Evolutionary conservation across 1,140 invertebrate genomes (phyloP).

Genomic region (Ceratosolen fusciceps): DNA sequence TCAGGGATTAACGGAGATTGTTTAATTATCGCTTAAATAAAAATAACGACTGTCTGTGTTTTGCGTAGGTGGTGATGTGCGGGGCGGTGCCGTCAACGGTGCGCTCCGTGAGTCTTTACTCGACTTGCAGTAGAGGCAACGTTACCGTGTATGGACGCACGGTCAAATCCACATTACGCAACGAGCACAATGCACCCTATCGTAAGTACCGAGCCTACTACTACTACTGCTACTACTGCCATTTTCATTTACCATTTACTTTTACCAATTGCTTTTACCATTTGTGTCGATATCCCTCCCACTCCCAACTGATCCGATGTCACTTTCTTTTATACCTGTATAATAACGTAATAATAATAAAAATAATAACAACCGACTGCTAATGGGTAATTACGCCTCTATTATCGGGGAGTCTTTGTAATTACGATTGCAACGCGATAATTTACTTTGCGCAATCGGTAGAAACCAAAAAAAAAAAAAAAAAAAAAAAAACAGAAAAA

Average conservation of each 20-base stretch:
- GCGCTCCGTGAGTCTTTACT: conserved; percentile 78
- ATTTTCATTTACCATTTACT: no score
- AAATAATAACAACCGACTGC: neutral
- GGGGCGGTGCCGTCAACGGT: conserved; percentile 80
- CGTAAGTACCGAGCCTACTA: conserved; percentile 61
- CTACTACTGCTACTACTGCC: no score
- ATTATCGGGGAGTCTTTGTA: neutral
- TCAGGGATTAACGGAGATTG: neutral
- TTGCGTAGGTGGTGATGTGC: conserved; percentile 78
- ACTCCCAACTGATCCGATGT: no score
- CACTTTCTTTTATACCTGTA: no score
- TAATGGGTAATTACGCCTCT: neutral
- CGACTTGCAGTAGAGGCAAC: conserved; percentile 73
- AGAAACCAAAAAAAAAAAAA: no score
- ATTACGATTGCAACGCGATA: neutral
- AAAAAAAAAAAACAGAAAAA: no score
- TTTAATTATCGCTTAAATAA: neutral
- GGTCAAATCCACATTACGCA: conserved; percentile 65
- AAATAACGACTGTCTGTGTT: neutral
- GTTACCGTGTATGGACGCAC: conserved; percentile 69
- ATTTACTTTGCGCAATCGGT: neutral
- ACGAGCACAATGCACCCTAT: conserved; percentile 67
- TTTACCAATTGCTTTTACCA: no score
- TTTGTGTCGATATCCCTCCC: no score
- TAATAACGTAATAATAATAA: no score